Conservation (phyloP, 2,797 vertebrate genomes). For the Lepus oiostolus region DNA sequence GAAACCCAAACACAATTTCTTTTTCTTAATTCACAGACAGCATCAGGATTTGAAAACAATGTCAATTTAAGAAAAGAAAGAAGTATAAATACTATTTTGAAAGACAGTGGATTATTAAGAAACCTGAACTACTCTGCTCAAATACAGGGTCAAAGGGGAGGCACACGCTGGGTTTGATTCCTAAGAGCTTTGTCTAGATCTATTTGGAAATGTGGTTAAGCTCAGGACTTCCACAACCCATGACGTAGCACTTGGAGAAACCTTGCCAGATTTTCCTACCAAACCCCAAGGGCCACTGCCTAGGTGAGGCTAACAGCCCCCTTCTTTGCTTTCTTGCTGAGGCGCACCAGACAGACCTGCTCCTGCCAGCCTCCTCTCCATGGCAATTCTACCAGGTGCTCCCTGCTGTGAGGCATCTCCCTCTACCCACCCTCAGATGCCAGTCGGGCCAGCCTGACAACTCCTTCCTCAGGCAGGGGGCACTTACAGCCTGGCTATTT, state of each 20-base stretch:
- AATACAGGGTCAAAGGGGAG: neutral
- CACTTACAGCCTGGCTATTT: neutral
- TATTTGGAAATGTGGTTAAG: slow-evolving; percentile 41
- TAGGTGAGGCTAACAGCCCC: neutral
- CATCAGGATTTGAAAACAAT: slow-evolving; percentile 26
- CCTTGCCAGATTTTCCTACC: neutral
- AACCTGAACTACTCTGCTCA: neutral
- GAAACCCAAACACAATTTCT: neutral
- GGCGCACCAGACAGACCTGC: neutral
- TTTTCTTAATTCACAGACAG: slow-evolving; percentile 19
- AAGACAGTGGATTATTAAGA: slow-evolving; percentile 54
- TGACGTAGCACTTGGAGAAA: neutral
- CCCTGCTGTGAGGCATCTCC: neutral
- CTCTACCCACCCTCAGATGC: neutral
- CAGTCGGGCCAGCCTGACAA: neutral
- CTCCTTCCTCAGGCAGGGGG: slow-evolving; percentile 1
- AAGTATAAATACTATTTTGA: slow-evolving; percentile 15
- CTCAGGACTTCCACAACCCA: neutral
- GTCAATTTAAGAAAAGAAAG: neutral
- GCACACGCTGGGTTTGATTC: neutral
- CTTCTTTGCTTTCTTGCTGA: neutral
- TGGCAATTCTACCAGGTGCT: neutral
- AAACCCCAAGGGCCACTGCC: neutral
- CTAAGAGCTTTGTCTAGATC: neutral
- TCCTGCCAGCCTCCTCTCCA: neutral